Conservation (phyloP, 2,113 vertebrate species). For the Pandion haliaetus region DNA sequence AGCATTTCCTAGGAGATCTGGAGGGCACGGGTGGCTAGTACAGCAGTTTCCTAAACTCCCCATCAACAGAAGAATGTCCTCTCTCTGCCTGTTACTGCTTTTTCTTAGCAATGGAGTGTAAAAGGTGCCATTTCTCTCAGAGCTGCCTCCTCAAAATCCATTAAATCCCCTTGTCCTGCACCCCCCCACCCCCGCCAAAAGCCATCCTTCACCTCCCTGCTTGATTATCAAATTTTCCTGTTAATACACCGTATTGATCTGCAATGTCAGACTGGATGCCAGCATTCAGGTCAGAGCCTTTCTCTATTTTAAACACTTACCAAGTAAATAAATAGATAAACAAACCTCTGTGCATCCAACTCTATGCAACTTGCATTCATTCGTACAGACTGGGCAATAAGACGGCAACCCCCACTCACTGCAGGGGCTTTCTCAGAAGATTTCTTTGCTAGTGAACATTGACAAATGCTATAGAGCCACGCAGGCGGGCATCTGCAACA, state of each 20-base stretch:
- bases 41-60: neutral
- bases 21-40: neutral
- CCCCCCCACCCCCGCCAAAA: neutral
- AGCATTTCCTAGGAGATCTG: neutral
- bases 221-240: neutral
- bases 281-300: neutral
- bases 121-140: neutral
- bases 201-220: neutral
- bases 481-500: slow-evolving; percentile 26
- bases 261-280: slow-evolving; percentile 17
- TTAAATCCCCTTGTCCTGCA: neutral
- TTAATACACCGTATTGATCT: slow-evolving; percentile 23
- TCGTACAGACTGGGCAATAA: neutral
- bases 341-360: neutral
- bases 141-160: neutral
- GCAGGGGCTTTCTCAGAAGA: slow-evolving; percentile 47
- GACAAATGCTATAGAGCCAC: neutral
- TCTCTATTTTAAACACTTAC: slow-evolving; percentile 16
- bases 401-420: slow-evolving; percentile 4
- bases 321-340: neutral
- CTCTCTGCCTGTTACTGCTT: neutral
- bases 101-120: neutral
- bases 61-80: neutral
- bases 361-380: slow-evolving; percentile 13
- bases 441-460: neutral